Evolutionary conservation across 2,113 vertebrate genomes (phyloP), one percentile per base, ranked within the genome.

Genomic region (Oryzias javanicus): DNA sequence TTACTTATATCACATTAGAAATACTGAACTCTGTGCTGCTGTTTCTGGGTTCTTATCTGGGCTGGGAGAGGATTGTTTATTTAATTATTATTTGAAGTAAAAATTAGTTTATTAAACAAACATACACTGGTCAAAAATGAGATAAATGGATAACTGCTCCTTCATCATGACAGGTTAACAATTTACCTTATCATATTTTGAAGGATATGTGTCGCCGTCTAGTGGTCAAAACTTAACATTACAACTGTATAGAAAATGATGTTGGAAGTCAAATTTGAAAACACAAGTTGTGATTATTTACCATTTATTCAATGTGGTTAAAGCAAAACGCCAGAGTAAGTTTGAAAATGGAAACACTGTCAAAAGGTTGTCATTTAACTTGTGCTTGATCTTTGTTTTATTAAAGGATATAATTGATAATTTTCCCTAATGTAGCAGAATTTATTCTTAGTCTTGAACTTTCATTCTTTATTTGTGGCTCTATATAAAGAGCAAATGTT

Each of bases 121-220:
- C 3, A 6, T 4, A 19, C 5, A 3, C 3, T 3, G 1, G 12
- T n/a, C 15, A 24, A 50, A 50, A n/a, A 35, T 19, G 5, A 40
- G 10, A 12, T 35, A 14, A 22, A 10, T 7, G 12, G 24, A 17
- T 4, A n/a, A 29, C 18, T 13, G 19, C 29, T 59, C 24, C 7
- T 6, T 15, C 4, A 3, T 22, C 15, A 16, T 46, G 13, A 47
- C 7, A 25, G 42, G 16, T 10, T 29, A 4, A 46, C 13, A 15
- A 2, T 5, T 1, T 0, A 18, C 5, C 29, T 5, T 53, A 44
- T 1, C 19, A 8, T 24, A 12, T 1, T 52, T 42, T 5, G 2
- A 40, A 59, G 44, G 48, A 29, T 6, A 25, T 77, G 0, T 76
- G 65, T 45, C 59, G 47, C 78, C 83, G 78, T 72, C 83, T 78